A percentile compares a stretch with the other conserved stretches of the same genome.
Conservation (phyloP, 2,888 invertebrate species). For the Amphipyra berbera region DNA sequence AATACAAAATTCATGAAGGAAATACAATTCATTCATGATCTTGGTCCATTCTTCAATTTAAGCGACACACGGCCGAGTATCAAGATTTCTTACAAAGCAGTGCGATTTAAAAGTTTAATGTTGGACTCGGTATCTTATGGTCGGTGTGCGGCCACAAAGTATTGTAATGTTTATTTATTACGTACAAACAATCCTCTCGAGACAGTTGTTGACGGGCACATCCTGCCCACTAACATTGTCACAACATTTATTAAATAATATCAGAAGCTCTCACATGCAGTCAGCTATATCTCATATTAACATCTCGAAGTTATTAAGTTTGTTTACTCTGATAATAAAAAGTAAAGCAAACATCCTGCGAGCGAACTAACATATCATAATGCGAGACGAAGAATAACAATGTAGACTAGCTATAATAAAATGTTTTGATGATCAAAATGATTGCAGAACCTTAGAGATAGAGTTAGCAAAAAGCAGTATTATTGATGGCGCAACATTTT, state of each 20-base stretch:
- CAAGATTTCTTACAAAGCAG: constrained; percentile 61
- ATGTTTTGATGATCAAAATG: constrained; percentile 19
- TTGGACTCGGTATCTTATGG: constrained; percentile 44
- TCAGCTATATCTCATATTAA: constrained; percentile 42
- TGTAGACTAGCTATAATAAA: constrained; percentile 23
- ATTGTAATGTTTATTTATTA: constrained; percentile 78
- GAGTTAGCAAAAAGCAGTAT: no score
- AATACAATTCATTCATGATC: constrained; percentile 69
- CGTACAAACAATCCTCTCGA: constrained; percentile 61
- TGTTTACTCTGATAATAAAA: constrained; percentile 49
- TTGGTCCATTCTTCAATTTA: constrained; percentile 63
- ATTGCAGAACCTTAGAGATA: neutral
- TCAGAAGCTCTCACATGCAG: constrained; percentile 37
- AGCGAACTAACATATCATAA: constrained; percentile 36
- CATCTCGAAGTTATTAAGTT: constrained; percentile 47
- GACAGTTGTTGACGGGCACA: constrained; percentile 69
- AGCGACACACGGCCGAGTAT: constrained; percentile 54
- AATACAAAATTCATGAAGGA: constrained; percentile 61
- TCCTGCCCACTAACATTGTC: constrained; percentile 65
- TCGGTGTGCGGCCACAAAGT: constrained; percentile 58
- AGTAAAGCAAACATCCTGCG: constrained; percentile 55
- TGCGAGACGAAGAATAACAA: constrained; percentile 15
- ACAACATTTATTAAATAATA: constrained; percentile 57
- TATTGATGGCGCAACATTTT: no score
- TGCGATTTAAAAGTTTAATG: constrained; percentile 73